Percentiles rank a stretch among this genome's conserved stretches.
Conservation (phyloP, 2,888 invertebrate species). For the Argyresthia goedartella region DNA sequence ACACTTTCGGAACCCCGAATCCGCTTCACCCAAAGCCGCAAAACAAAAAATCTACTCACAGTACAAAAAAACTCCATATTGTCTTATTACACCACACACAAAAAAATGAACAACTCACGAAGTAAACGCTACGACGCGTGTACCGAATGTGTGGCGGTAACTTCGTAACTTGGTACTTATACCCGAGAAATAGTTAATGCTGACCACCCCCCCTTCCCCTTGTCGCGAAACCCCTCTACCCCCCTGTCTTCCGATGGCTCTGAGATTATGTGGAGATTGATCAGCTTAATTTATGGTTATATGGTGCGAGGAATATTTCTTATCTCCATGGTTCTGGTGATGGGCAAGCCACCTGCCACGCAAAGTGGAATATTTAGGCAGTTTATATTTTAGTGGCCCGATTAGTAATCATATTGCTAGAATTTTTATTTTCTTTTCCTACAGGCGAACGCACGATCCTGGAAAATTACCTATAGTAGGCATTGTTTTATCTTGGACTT, state of each 20-base stretch:
- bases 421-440: too few relatives aligned
- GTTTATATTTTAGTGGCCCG: too few relatives aligned
- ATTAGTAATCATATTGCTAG: too few relatives aligned
- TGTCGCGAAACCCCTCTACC: too few relatives aligned
- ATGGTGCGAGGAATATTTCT: too few relatives aligned
- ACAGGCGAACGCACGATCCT: too few relatives aligned
- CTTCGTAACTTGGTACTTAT: slow-evolving; percentile 29
- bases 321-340: too few relatives aligned
- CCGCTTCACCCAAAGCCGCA: too few relatives aligned
- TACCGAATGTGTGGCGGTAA: not conserved
- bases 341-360: too few relatives aligned
- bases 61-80: slow-evolving; percentile 4
- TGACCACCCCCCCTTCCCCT: slow-evolving; percentile 14
- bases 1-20: not conserved
- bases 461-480: too few relatives aligned
- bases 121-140: not conserved
- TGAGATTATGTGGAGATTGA: not conserved
- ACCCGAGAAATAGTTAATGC: slow-evolving; percentile 48
- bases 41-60: slow-evolving; percentile 2
- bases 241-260: slow-evolving; percentile 5
- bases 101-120: not conserved
- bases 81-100: not conserved
- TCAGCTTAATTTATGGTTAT: not conserved
- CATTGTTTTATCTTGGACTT: too few relatives aligned
- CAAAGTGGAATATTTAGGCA: too few relatives aligned